A percentile compares a stretch with the other conserved stretches of the same genome.
Evolutionary conservation across 2,797 vertebrate genomes (phyloP).

Genomic region (Brachyrhaphis roseni): DNA sequence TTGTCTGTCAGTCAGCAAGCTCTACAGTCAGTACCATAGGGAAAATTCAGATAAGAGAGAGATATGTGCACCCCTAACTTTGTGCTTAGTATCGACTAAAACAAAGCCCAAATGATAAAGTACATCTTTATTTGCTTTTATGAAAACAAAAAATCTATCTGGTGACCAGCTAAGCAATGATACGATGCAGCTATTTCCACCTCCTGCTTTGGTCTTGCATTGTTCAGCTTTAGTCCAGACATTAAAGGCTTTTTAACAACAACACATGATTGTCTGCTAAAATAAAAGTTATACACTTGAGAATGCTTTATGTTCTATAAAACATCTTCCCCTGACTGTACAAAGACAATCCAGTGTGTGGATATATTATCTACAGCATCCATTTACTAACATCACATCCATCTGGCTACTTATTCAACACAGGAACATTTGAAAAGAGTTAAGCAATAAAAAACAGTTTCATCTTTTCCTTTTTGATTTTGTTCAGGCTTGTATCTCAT

Average conservation of each 20-base stretch:
- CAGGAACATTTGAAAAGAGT: background rate
- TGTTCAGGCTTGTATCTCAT: background rate
- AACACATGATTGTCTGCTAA: conserved; percentile 39
- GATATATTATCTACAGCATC: conserved; percentile 34
- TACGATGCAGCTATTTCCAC: conserved; percentile 18
- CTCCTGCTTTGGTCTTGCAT: background rate
- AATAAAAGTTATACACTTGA: conserved; percentile 35
- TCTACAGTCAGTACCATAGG: conserved; percentile 53
- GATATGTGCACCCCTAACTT: conserved; percentile 27
- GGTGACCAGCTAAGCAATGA: conserved; percentile 24
- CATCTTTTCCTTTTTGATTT: background rate
- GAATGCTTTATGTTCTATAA: conserved; percentile 13
- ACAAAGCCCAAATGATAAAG: conserved; percentile 20
- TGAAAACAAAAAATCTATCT: conserved; percentile 24
- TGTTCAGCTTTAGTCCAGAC: conserved; percentile 32
- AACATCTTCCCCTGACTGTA: conserved; percentile 37
- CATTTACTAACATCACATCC: conserved; percentile 26
- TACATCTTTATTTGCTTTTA: conserved; percentile 21
- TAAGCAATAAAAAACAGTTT: background rate
- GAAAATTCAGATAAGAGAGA: conserved; percentile 48
- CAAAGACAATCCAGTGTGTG: conserved; percentile 26
- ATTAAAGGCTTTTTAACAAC: conserved; percentile 44
- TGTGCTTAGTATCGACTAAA: conserved; percentile 33
- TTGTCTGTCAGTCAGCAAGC: conserved; percentile 54
- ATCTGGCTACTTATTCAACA: background rate